A percentile compares a stretch with the other conserved stretches of the same genome.
Conservation (phyloP, 2,113 vertebrate species). For the Fulmarus glacialis region DNA sequence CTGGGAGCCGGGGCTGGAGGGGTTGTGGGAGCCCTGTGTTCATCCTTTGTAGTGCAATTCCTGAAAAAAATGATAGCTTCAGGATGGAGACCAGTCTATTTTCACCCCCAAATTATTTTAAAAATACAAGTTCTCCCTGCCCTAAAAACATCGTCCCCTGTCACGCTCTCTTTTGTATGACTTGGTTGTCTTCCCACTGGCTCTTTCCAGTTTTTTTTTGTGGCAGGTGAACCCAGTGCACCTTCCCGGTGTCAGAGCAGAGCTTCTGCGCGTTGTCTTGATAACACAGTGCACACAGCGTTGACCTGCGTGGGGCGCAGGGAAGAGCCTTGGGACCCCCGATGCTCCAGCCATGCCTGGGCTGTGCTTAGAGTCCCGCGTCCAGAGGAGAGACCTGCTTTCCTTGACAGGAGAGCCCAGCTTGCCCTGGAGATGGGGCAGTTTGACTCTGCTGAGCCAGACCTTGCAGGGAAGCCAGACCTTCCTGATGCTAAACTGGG, state of each 20-base stretch:
- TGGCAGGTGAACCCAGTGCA: fast-evolving
- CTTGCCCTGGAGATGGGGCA: neutral
- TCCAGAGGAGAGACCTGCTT: neutral
- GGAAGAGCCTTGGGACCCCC: neutral
- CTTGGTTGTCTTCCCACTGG: neutral
- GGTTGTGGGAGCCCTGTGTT: fast-evolving
- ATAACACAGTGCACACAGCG: neutral
- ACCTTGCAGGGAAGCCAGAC: neutral
- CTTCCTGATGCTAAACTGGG: neutral
- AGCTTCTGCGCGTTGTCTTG: fast-evolving
- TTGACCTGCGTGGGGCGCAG: fast-evolving
- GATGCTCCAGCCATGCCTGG: neutral
- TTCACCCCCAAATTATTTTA: neutral
- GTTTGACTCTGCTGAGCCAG: neutral
- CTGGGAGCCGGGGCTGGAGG: neutral
- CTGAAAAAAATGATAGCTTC: neutral
- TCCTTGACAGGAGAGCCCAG: neutral
- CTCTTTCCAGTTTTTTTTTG: neutral
- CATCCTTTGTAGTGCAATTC: neutral
- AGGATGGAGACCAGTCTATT: neutral
- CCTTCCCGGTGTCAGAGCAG: neutral
- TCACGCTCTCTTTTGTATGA: neutral
- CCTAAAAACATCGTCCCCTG: neutral
- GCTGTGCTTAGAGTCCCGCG: neutral
- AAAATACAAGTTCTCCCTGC: neutral